Percentiles rank a stretch among this genome's conserved stretches.
phyloP scores from a whole-genome alignment of 30 jellyfish, hydroid and myxozoan genomes.

The Aurelia sp. region DNA sequence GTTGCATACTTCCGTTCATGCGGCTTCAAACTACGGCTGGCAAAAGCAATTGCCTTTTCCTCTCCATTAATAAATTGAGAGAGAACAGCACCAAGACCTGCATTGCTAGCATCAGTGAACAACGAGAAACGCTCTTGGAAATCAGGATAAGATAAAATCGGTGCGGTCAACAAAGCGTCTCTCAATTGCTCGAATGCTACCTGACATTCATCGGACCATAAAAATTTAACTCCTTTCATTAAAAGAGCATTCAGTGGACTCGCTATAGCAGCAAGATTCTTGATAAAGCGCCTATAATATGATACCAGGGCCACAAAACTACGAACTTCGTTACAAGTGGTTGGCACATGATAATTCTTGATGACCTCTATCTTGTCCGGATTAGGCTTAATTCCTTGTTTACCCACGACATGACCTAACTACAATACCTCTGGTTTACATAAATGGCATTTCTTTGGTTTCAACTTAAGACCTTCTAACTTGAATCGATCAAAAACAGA shows the following conservation, averaged over 20 bases:
- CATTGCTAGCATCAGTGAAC: conserved; percentile 51
- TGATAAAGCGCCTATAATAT: conserved; percentile 40
- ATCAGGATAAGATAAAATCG: conserved; percentile 59
- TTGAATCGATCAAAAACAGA: no score
- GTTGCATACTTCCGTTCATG: no score
- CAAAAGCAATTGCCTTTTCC: conserved; percentile 51
- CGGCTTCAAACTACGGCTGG: no score
- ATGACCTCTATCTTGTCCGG: no score
- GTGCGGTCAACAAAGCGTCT: no score
- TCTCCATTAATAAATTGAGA: conserved; percentile 53
- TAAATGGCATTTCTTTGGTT: no score
- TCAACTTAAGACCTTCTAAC: no score
- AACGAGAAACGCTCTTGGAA: conserved; percentile 14
- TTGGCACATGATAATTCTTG: no score
- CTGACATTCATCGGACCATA: conserved; percentile 62
- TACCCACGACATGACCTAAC: no score
- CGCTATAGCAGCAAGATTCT: conserved; percentile 56
- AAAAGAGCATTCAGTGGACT: conserved; percentile 41
- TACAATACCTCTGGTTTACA: no score
- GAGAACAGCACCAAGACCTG: conserved; percentile 53
- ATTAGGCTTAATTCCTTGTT: no score
- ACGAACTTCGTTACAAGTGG: no score
- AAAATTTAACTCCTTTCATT: background rate
- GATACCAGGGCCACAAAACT: conserved; percentile 58
- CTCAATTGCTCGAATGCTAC: conserved; percentile 53